A percentile compares a stretch with the other conserved stretches of the same genome.
phyloP scores from a whole-genome alignment of 2,888 invertebrate genomes.

The Nephrotoma flavescens region DNA sequence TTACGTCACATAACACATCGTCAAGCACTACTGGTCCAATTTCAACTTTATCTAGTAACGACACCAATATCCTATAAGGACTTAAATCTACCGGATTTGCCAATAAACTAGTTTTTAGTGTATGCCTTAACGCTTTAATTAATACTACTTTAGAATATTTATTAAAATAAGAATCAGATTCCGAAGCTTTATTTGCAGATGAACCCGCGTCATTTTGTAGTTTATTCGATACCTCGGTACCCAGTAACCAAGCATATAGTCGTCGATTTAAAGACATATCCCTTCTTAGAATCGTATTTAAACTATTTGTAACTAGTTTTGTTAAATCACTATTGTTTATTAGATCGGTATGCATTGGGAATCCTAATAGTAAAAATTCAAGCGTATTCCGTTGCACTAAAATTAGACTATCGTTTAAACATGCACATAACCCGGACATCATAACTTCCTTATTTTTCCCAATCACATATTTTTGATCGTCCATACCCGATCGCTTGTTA shows the following conservation, averaged over 20 bases:
- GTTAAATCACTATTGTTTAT: slow-evolving; percentile 52
- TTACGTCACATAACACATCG: slow-evolving; percentile 61
- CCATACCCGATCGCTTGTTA: slow-evolving; percentile 60
- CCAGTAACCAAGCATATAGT: slow-evolving; percentile 71
- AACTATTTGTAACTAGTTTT: slow-evolving; percentile 53
- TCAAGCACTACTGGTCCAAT: slow-evolving; percentile 67
- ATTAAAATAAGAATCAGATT: slow-evolving; percentile 41
- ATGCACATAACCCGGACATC: slow-evolving; percentile 63
- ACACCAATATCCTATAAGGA: slow-evolving; percentile 65
- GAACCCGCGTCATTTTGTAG: background rate
- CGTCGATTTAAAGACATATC: slow-evolving; percentile 83
- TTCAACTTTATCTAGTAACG: slow-evolving; percentile 73
- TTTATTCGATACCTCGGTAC: slow-evolving; percentile 41
- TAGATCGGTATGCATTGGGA: slow-evolving; percentile 71
- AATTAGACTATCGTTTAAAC: slow-evolving; percentile 64
- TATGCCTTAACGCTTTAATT: slow-evolving; percentile 46
- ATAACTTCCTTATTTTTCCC: slow-evolving; percentile 71
- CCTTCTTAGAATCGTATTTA: slow-evolving; percentile 59
- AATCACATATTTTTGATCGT: slow-evolving; percentile 69
- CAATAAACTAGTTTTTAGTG: slow-evolving; percentile 39
- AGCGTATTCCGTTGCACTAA: slow-evolving; percentile 74
- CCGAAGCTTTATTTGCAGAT: slow-evolving; percentile 7
- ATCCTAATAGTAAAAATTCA: slow-evolving; percentile 66
- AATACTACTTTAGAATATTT: slow-evolving; percentile 51
- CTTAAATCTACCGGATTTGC: slow-evolving; percentile 44